A percentile compares a stretch with the other conserved stretches of the same genome.
These are phyloP conservation scores for Fistularia commersonii DNA, from an alignment of 2,797 vertebrate genomes.

Conservation along the genomic window DNA sequence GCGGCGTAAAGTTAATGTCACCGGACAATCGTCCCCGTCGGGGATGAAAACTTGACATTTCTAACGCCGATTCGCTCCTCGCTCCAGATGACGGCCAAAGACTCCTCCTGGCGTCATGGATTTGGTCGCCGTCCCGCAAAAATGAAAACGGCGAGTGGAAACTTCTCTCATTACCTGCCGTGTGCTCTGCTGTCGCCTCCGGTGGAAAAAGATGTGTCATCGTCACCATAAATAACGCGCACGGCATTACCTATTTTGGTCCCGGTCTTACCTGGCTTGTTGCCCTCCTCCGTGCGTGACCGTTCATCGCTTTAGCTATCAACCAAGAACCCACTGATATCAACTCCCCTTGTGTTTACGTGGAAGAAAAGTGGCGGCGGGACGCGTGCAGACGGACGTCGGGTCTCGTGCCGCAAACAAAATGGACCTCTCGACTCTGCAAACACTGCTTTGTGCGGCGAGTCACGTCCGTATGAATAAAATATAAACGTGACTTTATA, in stretches of 20 bases:
- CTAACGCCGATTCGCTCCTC: too few relatives aligned
- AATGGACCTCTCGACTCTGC: constrained; percentile 7
- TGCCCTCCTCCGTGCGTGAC: constrained; percentile 24
- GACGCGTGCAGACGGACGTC: constrained; percentile 5
- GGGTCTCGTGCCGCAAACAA: constrained; percentile 22
- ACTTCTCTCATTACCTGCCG: constrained; percentile 47
- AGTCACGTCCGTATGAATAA: too few relatives aligned
- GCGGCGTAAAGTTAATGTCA: too few relatives aligned
- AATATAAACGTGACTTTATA: too few relatives aligned
- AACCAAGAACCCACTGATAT: constrained; percentile 55
- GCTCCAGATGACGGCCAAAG: constrained; percentile 2
- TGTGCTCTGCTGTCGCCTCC: constrained; percentile 28
- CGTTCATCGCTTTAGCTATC: constrained; percentile 57
- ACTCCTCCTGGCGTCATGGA: constrained; percentile 2
- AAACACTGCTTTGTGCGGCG: too few relatives aligned
- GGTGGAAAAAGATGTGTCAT: constrained; percentile 53
- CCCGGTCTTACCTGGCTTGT: constrained; percentile 25
- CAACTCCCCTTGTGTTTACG: constrained; percentile 38
- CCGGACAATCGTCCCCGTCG: too few relatives aligned
- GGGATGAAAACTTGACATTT: too few relatives aligned
- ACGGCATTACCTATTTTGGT: constrained; percentile 31
- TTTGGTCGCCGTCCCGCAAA: constrained; percentile 36
- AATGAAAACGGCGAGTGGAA: constrained; percentile 42
- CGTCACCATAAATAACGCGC: constrained; percentile 59
- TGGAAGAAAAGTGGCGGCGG: constrained; percentile 21